Evolutionary conservation across 2,113 vertebrate species (phyloP).

Genomic region (Gallinago paraguaiae): DNA sequence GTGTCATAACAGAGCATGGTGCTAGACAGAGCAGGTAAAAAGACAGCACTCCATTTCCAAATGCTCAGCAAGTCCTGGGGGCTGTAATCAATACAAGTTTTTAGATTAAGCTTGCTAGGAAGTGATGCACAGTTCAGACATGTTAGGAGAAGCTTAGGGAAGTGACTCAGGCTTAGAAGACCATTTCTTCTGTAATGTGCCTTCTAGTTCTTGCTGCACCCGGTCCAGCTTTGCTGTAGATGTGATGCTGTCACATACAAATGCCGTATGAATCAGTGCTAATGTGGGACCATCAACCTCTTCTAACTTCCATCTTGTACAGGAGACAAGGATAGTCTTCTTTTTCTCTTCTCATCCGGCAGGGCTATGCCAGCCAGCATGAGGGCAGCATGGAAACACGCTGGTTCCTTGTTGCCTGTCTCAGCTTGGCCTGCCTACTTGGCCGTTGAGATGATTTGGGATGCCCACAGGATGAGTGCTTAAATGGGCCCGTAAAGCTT

Average conservation of each 20-base stretch:
- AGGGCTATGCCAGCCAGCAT: not conserved
- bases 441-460: not conserved
- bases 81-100: slow-evolving; percentile 11
- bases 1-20: not conserved
- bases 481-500: slow-evolving; percentile 14
- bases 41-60: not conserved
- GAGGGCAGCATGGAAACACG: not conserved
- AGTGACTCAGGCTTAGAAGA: not conserved
- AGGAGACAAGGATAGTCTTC: not conserved
- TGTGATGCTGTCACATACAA: not conserved
- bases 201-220: not conserved
- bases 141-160: not conserved
- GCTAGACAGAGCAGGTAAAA: not conserved
- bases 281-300: not conserved
- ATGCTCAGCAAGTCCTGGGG: not conserved
- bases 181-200: not conserved
- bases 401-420: not conserved
- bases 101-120: not conserved
- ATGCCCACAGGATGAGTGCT: slow-evolving; percentile 6
- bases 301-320: not conserved
- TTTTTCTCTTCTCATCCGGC: not conserved
- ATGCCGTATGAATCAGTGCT: not conserved
- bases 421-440: not conserved
- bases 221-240: not conserved
- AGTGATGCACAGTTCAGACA: not conserved